Evolutionary conservation across 1,140 invertebrate genomes (phyloP), one percentile per base, ranked within the genome.

Genomic region (Laupala kohalensis): DNA sequence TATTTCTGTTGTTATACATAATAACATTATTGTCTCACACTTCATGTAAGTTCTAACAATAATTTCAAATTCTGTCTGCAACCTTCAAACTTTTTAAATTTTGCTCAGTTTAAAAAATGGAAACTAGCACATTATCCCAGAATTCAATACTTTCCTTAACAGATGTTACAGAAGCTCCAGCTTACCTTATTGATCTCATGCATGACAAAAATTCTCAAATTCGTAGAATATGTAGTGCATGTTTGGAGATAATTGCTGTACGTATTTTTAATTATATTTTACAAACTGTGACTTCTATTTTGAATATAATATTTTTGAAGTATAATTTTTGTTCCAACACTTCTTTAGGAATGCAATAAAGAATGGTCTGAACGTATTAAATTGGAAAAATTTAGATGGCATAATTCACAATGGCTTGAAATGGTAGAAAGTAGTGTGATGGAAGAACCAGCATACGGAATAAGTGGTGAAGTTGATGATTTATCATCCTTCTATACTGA

Each of bases 321-420:
- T 68, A 0, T 1, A 0, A 68, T 25, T n/a, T 5, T 68, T 68
- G 4, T 27, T 5, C 24, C 19, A 19, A 6, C 27, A 68, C 9
- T 27, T 5, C 27, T 68, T 53, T 73, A 91, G 88, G 89, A 96
- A 79, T 90, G 91, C 79, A 91, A 95, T 81, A 87, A 87, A 74
- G 90, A 94, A 72, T 99, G 96, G 96, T 90, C 92, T 3, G 89
- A 89, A 30, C 87, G 93, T 75, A 97, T 99, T 71, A 93, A 94
- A 83, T 86, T 93, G 74, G 96, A 98, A 82, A 93, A 96, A 76
- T 99, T 99, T 80, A 86, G 94, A 25, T 94, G 93, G 79, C 95
- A 99, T 80, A 99, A 99, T 82, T 91, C 93, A 0, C 95, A 98
- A 78, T 99, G 97, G 97, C 81, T 99, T 67, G 94, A 96, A 76